Conservation (phyloP, 2,888 invertebrate species). For the Scaptomyza tumidula region DNA sequence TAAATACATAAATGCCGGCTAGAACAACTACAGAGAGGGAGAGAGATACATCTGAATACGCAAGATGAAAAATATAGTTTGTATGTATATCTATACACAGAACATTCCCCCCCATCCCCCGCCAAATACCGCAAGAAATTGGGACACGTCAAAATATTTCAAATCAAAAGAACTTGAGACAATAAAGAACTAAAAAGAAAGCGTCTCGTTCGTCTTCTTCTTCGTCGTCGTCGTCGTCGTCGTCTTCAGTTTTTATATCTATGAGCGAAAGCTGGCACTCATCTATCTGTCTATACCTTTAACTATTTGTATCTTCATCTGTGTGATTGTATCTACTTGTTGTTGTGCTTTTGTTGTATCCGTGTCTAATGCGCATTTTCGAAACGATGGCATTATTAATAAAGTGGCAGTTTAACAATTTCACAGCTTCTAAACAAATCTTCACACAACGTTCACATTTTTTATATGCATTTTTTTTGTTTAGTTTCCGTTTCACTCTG, state of each 20-base stretch:
- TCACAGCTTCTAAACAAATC: conserved; percentile 80
- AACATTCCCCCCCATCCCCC: conserved; percentile 1
- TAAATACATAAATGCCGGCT: conserved; percentile 53
- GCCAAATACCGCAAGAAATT: conserved; percentile 63
- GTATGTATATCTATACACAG: conserved; percentile 3
- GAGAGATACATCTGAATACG: conserved; percentile 2
- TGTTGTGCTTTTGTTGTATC: conserved; percentile 2
- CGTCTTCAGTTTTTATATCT: conserved; percentile 22
- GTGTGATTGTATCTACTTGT: background rate
- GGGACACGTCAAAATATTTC: conserved; percentile 79
- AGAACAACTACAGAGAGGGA: background rate
- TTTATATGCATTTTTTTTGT: background rate
- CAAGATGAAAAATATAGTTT: conserved; percentile 10
- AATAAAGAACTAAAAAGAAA: conserved; percentile 80
- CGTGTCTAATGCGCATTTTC: conserved; percentile 34
- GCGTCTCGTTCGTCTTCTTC: conserved; percentile 34
- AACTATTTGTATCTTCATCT: conserved; percentile 15
- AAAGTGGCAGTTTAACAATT: conserved; percentile 81
- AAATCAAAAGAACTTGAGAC: conserved; percentile 77
- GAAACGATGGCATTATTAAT: conserved; percentile 77
- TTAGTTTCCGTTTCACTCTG: background rate
- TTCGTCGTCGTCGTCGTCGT: no score
- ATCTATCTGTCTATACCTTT: conserved; percentile 17
- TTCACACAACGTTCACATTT: conserved; percentile 43
- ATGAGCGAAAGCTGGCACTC: conserved; percentile 11